phyloP scores from a whole-genome alignment of 2,113 vertebrate genomes.

The Nothobranchius kuhntae region DNA sequence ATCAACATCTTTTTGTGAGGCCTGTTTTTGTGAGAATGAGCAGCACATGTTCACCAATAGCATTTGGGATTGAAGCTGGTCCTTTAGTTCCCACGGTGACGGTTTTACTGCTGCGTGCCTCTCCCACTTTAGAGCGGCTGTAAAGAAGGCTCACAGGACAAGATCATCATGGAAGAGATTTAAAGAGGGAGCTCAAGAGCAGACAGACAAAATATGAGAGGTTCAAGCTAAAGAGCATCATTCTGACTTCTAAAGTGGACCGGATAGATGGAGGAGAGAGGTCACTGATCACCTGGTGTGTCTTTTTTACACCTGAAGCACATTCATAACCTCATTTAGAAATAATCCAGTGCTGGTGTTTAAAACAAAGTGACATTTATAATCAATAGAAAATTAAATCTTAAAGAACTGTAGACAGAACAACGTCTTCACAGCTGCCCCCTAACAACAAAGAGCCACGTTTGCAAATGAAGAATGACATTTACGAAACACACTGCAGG shows the following conservation, averaged over 20 bases:
- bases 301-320: too few species aligned
- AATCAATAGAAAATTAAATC: too few species aligned
- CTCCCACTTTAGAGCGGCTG: constrained; percentile 20
- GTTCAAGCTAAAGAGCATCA: constrained; percentile 12
- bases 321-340: too few species aligned
- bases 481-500: background rate
- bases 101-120: constrained; percentile 26
- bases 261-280: constrained; percentile 10
- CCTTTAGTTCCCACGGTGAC: constrained; percentile 31
- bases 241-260: too few species aligned
- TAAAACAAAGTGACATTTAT: too few species aligned
- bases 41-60: constrained; percentile 17
- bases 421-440: constrained; percentile 1
- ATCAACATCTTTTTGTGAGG: constrained; percentile 36
- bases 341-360: too few species aligned
- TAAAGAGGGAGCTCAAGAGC: background rate
- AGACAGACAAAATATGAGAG: constrained; percentile 3
- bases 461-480: constrained; percentile 7
- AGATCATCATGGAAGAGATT: constrained; percentile 16
- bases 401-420: background rate
- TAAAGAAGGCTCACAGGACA: constrained; percentile 27
- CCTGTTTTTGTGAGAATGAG: constrained; percentile 6
- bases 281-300: constrained; percentile 37
- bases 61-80: constrained; percentile 1
- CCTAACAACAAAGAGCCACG: background rate